A percentile compares a stretch with the other conserved stretches of the same genome.
These are phyloP conservation scores for Oxyruncus cristatus DNA, from an alignment of 2,113 vertebrate species.

Conservation along the genomic window DNA sequence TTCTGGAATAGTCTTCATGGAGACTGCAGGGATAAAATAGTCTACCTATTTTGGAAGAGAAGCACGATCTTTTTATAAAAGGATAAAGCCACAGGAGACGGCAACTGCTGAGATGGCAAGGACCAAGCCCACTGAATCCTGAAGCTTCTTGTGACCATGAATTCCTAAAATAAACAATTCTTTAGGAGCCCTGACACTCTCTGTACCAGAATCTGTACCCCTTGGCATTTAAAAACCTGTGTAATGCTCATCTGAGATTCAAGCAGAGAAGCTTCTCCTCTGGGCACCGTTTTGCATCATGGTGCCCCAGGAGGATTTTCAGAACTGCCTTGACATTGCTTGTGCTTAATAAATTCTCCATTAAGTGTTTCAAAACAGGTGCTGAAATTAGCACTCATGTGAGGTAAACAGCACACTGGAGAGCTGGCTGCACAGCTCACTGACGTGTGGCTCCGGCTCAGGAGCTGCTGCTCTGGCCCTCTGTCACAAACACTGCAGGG, in stretches of 20 bases:
- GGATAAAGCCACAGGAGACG: conserved; percentile 2
- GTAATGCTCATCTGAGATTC: not conserved
- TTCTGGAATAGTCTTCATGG: not conserved
- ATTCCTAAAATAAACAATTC: conserved; percentile 31
- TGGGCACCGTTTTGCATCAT: not conserved
- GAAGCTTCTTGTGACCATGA: not conserved
- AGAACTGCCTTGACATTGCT: not conserved
- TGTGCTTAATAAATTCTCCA: not conserved
- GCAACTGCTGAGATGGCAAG: not conserved
- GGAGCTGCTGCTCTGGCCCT: not conserved
- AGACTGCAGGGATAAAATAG: not conserved
- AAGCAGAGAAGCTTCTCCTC: not conserved
- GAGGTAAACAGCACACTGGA: not conserved
- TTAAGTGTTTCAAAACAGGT: not conserved
- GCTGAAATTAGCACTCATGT: not conserved
- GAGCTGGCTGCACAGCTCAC: not conserved
- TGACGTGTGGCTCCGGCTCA: not conserved
- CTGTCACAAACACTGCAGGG: not conserved
- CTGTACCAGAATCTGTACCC: not conserved
- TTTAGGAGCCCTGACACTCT: not conserved
- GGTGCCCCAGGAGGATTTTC: not conserved
- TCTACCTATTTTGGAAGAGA: conserved; percentile 43
- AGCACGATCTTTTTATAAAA: conserved; percentile 23
- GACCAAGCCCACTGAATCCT: not conserved
- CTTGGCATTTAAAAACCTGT: not conserved